Evolutionary conservation across 2,888 invertebrate species (phyloP).

Genomic region (Acanthosepion esculentum): DNA sequence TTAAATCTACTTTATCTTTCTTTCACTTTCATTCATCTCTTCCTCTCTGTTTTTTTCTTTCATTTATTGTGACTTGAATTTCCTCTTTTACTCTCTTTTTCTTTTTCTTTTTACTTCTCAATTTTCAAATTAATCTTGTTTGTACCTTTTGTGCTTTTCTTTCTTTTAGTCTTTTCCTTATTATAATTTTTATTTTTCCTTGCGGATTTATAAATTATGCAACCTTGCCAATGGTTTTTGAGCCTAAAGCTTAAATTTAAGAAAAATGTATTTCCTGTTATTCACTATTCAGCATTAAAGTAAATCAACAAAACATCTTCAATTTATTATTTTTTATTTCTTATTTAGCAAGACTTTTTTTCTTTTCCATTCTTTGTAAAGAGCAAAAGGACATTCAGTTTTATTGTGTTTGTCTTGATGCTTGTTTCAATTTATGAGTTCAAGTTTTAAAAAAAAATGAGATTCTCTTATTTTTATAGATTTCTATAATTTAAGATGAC

Average conservation of each 20-base stretch:
- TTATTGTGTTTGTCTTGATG: not conserved
- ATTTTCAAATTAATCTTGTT: too few species aligned
- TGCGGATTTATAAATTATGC: not conserved
- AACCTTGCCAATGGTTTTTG: slow-evolving; percentile 25
- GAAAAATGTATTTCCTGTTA: slow-evolving; percentile 33
- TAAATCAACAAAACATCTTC: not conserved
- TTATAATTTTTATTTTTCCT: not conserved
- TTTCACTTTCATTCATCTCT: too few species aligned
- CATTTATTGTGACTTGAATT: too few species aligned
- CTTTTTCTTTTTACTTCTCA: too few species aligned
- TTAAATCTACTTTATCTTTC: too few species aligned
- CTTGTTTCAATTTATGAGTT: not conserved
- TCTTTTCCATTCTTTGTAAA: not conserved
- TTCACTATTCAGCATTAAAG: not conserved
- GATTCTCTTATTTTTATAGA: not conserved
- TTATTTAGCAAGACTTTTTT: not conserved
- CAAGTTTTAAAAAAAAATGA: not conserved
- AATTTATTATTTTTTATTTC: not conserved
- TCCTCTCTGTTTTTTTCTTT: too few species aligned
- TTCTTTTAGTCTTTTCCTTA: not conserved
- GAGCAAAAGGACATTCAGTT: not conserved
- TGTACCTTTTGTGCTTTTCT: not conserved
- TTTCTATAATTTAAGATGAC: not conserved
- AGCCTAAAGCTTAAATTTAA: slow-evolving; percentile 12
- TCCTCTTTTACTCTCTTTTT: too few species aligned